Base-by-base conservation (phyloP, 2,113 vertebrate genomes). In the Nansenia antarctica region DNA sequence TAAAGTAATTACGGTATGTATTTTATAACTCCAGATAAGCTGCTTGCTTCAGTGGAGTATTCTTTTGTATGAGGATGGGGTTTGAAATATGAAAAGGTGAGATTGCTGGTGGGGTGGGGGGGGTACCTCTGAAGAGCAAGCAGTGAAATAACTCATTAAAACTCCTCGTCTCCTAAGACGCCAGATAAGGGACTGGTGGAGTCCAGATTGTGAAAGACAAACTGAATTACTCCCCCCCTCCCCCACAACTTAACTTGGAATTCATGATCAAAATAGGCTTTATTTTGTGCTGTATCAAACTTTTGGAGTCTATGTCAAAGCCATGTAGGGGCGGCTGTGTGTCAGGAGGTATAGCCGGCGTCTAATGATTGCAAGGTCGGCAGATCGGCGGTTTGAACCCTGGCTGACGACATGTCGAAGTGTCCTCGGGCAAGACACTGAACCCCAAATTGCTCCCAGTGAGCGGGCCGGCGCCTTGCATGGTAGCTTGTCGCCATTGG, bases 101-200 rank as follows among this genome's bases (percentile, higher is more conserved):
- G 83, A 80, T 78, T 72, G 76, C 67, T 34, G 49, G 78, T 67
- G 62, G 74, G 80, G 7, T n/a, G n/a, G 62, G 74, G 31, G 76
- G 83, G 55, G 77, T 73, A 53, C 72, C 74, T 65, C 71, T 67
- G 79, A 69, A 62, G 77, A 84, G 74, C 76, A 61, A 20, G 76
- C 68, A 85, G 88, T 88, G 85, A 88, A 90, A 86, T 79, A 80
- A 84, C 86, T 90, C 82, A 90, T 91, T 91, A 91, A 89, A 90
- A 87, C 76, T 74, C 73, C 73, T 73, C 29, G 45, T 86, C 85
- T 89, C 84, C 59, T 27, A 79, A 85, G 85, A 78, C 79, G 67
- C 68, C 42, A 83, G 84, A 88, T 86, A 87, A 83, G 85, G 76
- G 84, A 67, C 9, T 5, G 71, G 22, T 69, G 62, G 39, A 74